Evolutionary conservation across 2,888 invertebrate species (phyloP).

Genomic region (Tromatobia lineatoria): DNA sequence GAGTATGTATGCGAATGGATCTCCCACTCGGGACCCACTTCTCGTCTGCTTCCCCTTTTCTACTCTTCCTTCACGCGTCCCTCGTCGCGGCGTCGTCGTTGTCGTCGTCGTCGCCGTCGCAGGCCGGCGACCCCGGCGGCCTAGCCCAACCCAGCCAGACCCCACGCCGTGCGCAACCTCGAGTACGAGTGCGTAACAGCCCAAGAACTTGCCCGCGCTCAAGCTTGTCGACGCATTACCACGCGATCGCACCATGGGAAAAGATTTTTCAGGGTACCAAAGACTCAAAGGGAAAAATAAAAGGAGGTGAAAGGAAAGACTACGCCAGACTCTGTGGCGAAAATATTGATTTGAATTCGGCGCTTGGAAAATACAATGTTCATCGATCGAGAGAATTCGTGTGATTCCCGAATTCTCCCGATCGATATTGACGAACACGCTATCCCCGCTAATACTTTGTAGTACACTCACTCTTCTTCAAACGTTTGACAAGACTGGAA

Average conservation of each 20-base stretch:
- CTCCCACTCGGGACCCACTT: constrained; percentile 54
- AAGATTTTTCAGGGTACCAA: constrained; percentile 44
- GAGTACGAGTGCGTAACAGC: constrained; percentile 50
- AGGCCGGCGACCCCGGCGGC: constrained; percentile 69
- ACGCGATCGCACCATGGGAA: constrained; percentile 45
- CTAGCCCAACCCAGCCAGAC: constrained; percentile 65
- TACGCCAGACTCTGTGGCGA: too few relatives aligned
- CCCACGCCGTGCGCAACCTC: constrained; percentile 62
- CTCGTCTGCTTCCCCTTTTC: constrained; percentile 50
- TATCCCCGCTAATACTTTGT: too few relatives aligned
- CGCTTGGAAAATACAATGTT: too few relatives aligned
- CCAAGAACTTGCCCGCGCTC: constrained; percentile 33
- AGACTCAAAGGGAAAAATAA: constrained; percentile 20
- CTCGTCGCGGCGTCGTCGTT: constrained; percentile 56
- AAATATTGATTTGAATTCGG: too few relatives aligned
- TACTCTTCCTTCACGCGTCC: constrained; percentile 52
- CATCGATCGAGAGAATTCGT: too few relatives aligned
- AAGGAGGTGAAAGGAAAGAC: constrained; percentile 22
- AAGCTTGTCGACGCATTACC: constrained; percentile 46
- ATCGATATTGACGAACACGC: too few relatives aligned
- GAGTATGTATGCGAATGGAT: constrained; percentile 52
- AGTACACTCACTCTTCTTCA: too few relatives aligned
- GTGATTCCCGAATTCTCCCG: too few relatives aligned
- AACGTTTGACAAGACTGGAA: too few relatives aligned
- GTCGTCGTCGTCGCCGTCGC: constrained; percentile 66